These are phyloP conservation scores for Zoanthus gigantus DNA, from an alignment of 92 coral and sea anemone species.

Conservation along the genomic window DNA sequence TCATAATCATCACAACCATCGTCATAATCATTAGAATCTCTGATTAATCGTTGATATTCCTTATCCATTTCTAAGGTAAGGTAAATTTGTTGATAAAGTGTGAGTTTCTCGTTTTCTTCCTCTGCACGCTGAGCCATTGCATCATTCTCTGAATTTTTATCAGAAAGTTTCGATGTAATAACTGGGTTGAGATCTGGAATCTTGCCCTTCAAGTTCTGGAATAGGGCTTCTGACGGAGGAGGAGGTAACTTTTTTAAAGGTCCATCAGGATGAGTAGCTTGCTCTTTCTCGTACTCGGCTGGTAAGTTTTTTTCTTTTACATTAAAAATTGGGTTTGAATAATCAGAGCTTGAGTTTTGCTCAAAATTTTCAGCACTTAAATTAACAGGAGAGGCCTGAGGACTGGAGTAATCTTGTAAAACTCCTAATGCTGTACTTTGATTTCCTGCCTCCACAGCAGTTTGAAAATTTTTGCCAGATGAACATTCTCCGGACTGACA, in stretches of 20 bases:
- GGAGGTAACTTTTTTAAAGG: slow-evolving; percentile 56
- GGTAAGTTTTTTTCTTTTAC: neutral
- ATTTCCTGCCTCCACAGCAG: neutral
- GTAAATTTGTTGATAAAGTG: slow-evolving; percentile 29
- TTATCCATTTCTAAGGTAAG: slow-evolving; percentile 38
- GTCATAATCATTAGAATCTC: neutral
- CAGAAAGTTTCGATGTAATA: neutral
- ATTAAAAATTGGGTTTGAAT: neutral
- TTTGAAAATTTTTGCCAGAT: neutral
- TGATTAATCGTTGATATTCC: neutral
- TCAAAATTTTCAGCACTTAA: neutral
- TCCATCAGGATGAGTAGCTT: neutral
- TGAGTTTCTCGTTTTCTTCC: neutral
- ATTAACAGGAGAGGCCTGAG: slow-evolving; percentile 9
- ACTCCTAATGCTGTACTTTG: slow-evolving; percentile 1
- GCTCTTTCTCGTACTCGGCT: neutral
- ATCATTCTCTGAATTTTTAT: neutral
- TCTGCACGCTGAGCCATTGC: neutral
- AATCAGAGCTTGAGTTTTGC: neutral
- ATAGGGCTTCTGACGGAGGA: slow-evolving; percentile 72
- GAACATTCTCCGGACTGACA: neutral
- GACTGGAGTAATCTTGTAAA: slow-evolving; percentile 34
- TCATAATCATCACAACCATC: neutral
- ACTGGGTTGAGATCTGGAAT: slow-evolving; percentile 20
- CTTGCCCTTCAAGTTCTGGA: slow-evolving; percentile 38